A percentile compares a stretch with the other conserved stretches of the same genome.
phyloP scores from a whole-genome alignment of 2,113 vertebrate genomes.

The Tringa solitaria region DNA sequence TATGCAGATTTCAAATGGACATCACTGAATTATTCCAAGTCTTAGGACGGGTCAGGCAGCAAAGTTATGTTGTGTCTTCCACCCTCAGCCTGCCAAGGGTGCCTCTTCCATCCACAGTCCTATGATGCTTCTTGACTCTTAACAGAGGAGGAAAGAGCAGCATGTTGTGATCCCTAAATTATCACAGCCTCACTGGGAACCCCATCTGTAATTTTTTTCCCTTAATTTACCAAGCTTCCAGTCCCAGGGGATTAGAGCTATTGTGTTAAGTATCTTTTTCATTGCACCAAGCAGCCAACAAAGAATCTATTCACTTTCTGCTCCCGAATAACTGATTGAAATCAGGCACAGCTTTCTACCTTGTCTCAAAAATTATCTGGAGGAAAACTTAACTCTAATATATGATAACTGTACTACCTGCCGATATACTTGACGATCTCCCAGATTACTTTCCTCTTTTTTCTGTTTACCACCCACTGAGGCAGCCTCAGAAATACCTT shows the following conservation, averaged over 20 bases:
- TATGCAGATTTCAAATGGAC: neutral
- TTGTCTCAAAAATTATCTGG: neutral
- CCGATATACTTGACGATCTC: neutral
- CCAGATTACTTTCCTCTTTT: neutral
- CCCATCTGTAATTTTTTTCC: neutral
- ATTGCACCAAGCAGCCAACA: neutral
- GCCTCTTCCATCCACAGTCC: neutral
- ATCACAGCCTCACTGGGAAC: neutral
- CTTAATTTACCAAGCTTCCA: neutral
- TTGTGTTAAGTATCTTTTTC: accelerated
- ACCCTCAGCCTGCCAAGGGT: neutral
- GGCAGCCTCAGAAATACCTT: neutral
- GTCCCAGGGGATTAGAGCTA: neutral
- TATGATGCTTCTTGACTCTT: neutral
- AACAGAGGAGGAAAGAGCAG: neutral
- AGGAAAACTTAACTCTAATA: neutral
- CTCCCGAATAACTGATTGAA: neutral
- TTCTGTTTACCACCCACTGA: neutral
- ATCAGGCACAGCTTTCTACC: neutral
- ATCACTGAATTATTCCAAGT: neutral
- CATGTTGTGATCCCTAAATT: neutral
- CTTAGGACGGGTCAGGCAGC: neutral
- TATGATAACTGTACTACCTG: neutral
- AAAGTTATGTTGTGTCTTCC: neutral
- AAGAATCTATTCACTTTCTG: neutral